phyloP scores from a whole-genome alignment of 2,797 vertebrate genomes.

The Pagetopsis macropterus region DNA sequence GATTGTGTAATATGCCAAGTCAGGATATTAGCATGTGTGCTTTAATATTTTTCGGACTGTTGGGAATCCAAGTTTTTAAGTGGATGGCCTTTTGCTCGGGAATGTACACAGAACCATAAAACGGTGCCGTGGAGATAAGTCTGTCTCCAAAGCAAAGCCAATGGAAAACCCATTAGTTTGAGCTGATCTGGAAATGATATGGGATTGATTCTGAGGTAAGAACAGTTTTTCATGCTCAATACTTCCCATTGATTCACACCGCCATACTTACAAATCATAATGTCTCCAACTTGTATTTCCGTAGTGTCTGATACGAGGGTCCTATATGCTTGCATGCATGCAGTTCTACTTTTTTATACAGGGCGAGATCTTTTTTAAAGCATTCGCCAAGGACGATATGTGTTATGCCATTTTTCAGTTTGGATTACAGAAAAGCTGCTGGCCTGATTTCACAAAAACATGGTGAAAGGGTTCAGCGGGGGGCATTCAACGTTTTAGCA shows the following conservation, averaged over 20 bases:
- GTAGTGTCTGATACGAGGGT: conserved; percentile 57
- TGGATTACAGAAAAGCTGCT: too few species aligned
- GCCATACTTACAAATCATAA: conserved; percentile 83
- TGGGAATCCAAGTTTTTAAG: conserved; percentile 70
- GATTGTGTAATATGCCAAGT: conserved; percentile 74
- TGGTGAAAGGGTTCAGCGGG: too few species aligned
- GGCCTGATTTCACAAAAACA: too few species aligned
- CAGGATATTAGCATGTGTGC: conserved; percentile 77
- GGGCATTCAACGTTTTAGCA: too few species aligned
- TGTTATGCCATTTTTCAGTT: too few species aligned
- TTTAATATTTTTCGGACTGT: conserved; percentile 77
- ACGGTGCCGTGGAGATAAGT: conserved; percentile 71
- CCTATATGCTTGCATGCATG: conserved; percentile 19
- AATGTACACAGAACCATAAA: conserved; percentile 68
- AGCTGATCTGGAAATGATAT: conserved; percentile 85
- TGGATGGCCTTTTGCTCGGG: conserved; percentile 67
- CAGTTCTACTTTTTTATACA: conserved; percentile 5
- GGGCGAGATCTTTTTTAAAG: too few species aligned
- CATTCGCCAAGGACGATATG: too few species aligned
- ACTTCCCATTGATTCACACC: conserved; percentile 77
- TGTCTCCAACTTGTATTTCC: conserved; percentile 76
- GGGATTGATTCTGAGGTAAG: conserved; percentile 81
- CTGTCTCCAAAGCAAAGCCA: conserved; percentile 69
- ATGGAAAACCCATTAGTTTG: conserved; percentile 84
- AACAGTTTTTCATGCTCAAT: conserved; percentile 81